Base-by-base conservation (phyloP, 2,113 vertebrate species). In the Dinomys branickii region DNA sequence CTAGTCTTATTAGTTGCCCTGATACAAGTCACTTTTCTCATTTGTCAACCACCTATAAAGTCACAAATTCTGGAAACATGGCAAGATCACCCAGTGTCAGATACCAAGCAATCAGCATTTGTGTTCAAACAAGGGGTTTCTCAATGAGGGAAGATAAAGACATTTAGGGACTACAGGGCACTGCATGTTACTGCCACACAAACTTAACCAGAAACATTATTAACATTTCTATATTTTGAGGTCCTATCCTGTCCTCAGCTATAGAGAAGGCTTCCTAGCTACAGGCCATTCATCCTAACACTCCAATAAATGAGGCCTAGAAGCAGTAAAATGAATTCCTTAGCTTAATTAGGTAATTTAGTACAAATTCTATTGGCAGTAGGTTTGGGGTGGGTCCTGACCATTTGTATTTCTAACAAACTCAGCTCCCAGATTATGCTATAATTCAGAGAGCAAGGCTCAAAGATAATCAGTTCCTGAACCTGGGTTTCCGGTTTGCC, bases 21-120 rank as follows among this genome's bases (percentile, higher is more conserved):
- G 86, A 96, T 52, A 71, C 8, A 78, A 88, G 73, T 78, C 61
- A 95, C 80, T 98, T 96, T 88, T 97, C 84, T 96, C 65, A 61
- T 7, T 97, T 97, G 97, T 93, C 0, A 28, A 95, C 12, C 30
- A 84, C 94, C 96, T 96, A 65, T 85, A 52, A 91, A 88, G 58
- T 85, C 59, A 73, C 0, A 67, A 93, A 22, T 58, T 83, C 5
- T 63, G 16, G 33, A 92, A 91, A 38, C 38, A 88, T 65, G 38
- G 28, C 84, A 83, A 82, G 67, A n/a, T 65, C 12, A 24, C 8
- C 88, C 4, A 5, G 22, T 67, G 35, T 71, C 47, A 56, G 28
- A 20, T 87, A 80, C 13, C 9, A 86, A 38, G 44, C 30, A 95
- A 41, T 33, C 3, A 4, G 16, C 20, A 59, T 35, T 56, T 41